phyloP scores from a whole-genome alignment of 1,140 invertebrate species.

The Bombus soroeensis region DNA sequence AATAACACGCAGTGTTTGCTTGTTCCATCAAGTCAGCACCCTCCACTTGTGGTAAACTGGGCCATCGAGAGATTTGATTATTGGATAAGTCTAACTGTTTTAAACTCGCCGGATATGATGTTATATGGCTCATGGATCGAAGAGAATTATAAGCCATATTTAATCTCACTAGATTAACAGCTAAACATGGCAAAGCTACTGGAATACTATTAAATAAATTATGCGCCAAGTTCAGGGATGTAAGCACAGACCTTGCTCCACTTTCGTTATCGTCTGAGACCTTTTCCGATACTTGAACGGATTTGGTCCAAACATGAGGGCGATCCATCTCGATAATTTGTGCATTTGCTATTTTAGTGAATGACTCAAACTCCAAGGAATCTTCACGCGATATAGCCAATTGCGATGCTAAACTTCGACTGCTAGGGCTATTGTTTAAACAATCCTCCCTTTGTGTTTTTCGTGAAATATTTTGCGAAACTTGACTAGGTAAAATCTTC shows the following conservation, averaged over 20 bases:
- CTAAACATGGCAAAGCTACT: slow-evolving; percentile 93
- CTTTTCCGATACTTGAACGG: slow-evolving; percentile 88
- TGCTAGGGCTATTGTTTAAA: slow-evolving; percentile 74
- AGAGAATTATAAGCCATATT: slow-evolving; percentile 96
- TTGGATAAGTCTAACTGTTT: slow-evolving; percentile 97
- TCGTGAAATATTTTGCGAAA: slow-evolving; percentile 73
- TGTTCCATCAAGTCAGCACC: slow-evolving; percentile 85
- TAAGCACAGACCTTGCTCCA: slow-evolving; percentile 84
- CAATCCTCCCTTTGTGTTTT: slow-evolving; percentile 72
- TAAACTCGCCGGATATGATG: slow-evolving; percentile 93
- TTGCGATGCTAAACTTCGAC: slow-evolving; percentile 70
- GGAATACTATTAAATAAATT: slow-evolving; percentile 95
- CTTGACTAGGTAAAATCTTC: slow-evolving; percentile 88
- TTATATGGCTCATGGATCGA: slow-evolving; percentile 94
- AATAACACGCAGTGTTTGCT: slow-evolving; percentile 86
- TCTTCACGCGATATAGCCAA: slow-evolving; percentile 75
- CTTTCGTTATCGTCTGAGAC: slow-evolving; percentile 82
- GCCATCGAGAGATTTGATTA: slow-evolving; percentile 95
- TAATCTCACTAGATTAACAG: slow-evolving; percentile 91
- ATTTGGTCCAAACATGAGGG: slow-evolving; percentile 89
- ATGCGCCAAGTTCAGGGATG: slow-evolving; percentile 93
- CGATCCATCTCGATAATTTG: slow-evolving; percentile 84
- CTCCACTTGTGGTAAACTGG: slow-evolving; percentile 89
- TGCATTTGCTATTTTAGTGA: slow-evolving; percentile 79
- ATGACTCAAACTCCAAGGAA: slow-evolving; percentile 79